These are phyloP conservation scores for Crocuta crocuta DNA, from an alignment of 2,113 vertebrate genomes.

Conservation along the genomic window DNA sequence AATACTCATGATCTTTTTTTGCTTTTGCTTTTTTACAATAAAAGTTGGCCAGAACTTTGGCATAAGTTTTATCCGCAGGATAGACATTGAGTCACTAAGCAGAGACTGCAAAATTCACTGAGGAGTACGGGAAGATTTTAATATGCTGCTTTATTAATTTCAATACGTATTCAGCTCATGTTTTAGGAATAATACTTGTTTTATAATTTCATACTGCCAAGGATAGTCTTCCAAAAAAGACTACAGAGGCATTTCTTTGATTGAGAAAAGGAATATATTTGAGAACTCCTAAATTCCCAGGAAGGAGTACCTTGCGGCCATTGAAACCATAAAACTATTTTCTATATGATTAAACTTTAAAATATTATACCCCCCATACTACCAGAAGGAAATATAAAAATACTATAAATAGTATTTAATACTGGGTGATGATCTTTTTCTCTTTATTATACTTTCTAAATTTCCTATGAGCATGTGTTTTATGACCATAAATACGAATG, in stretches of 20 bases:
- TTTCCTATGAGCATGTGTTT: background rate
- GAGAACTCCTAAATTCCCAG: background rate
- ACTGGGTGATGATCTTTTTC: background rate
- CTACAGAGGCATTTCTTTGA: background rate
- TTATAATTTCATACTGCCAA: background rate
- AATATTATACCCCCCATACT: background rate
- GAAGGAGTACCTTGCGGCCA: background rate
- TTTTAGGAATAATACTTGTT: background rate
- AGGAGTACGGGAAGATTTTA: background rate
- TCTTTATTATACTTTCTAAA: background rate
- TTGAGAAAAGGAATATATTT: background rate
- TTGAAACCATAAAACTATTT: constrained; percentile 3
- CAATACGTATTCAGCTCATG: background rate
- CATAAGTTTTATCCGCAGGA: constrained; percentile 26
- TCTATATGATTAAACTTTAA: background rate
- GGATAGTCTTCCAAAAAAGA: background rate
- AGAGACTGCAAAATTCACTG: background rate
- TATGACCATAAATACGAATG: constrained; percentile 9
- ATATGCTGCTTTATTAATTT: constrained; percentile 42
- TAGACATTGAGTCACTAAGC: background rate
- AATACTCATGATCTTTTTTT: background rate
- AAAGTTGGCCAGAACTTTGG: background rate
- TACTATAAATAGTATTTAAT: background rate
- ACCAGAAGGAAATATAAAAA: background rate
- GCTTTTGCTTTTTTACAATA: constrained; percentile 40